Base-by-base conservation (phyloP, 2,797 vertebrate genomes). In the Lindbergichthys nudifrons region DNA sequence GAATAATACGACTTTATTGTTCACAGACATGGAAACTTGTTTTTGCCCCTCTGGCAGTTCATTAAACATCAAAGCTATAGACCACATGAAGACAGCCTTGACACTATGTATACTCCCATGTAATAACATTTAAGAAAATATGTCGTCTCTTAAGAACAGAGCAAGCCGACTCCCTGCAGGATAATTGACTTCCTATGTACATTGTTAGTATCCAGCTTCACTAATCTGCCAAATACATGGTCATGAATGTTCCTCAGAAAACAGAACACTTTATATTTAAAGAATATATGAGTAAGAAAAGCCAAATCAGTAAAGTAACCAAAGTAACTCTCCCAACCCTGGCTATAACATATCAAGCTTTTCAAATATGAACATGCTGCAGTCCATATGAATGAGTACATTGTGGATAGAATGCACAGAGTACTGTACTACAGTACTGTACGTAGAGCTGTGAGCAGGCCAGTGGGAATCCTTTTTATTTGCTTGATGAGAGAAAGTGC, bases 401-500 rank as follows among this genome's bases (percentile, higher is more conserved):
- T 43, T 30, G 47, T 16, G 10, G 23, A 8, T 5, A 48, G 30
- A 23, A 50, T 16, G 19, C 19, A 4, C 32, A 52, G 23, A 66
- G 19, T 26, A 8, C 12, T 23, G 21, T 48, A 50, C 32, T 36
- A 36, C 32, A 36, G 6, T 36, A 9, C 8, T 21, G 12, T 41
- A n/a, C 39, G 50, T 23, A 14, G 3, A 52, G 10, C 46, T 64
- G 30, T 64, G 26, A 45, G 48, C 19, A 59, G 56, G n/a, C 10
- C 15, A 50, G 23, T 32, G 23, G 14, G 15, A 78, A 82, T 13
- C 41, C 8, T 59, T 71, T 62, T 13, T 36, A 21, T 45, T 59
- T 43, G 19, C 32, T 26, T n/a, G 32, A 63, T 72, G 58, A 42
- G 18, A 80, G 21, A 39, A 65, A 21, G 26, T 52, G 3, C 43